These are phyloP conservation scores for Genyomyrus donnyi DNA, from an alignment of 2,113 vertebrate species.

Conservation along the genomic window DNA sequence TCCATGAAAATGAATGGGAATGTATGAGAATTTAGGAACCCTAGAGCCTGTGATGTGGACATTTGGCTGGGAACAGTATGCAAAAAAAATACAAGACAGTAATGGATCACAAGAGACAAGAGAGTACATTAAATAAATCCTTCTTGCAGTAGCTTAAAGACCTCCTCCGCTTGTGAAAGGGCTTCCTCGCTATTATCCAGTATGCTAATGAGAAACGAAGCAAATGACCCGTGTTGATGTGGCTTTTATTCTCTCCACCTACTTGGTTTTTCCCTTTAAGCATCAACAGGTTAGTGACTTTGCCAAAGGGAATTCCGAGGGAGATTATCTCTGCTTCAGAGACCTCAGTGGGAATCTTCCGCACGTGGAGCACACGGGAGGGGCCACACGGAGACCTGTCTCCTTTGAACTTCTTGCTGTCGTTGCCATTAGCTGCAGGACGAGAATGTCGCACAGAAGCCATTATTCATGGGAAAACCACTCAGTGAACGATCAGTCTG, in stretches of 20 bases:
- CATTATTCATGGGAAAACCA: neutral
- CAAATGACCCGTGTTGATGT: neutral
- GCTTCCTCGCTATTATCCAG: neutral
- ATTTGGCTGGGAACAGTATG: neutral
- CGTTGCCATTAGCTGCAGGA: constrained; percentile 64
- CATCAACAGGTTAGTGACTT: constrained; percentile 78
- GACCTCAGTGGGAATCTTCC: constrained; percentile 64
- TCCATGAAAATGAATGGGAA: too few species aligned
- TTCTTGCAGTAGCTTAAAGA: neutral
- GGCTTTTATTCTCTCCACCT: constrained; percentile 27
- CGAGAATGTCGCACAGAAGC: constrained; percentile 17
- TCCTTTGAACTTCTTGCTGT: constrained; percentile 62
- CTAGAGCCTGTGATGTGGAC: neutral
- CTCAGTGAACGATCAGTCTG: neutral
- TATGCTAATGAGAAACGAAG: neutral
- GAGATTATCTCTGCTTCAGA: constrained; percentile 71
- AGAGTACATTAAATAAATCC: neutral
- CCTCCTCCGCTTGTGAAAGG: neutral
- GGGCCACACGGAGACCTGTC: constrained; percentile 48
- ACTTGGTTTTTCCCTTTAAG: constrained; percentile 75
- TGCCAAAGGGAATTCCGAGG: constrained; percentile 75
- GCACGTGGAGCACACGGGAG: constrained; percentile 76
- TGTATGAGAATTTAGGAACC: neutral
- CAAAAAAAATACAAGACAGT: neutral
- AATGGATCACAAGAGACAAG: neutral